Evolutionary conservation across 2,113 vertebrate genomes (phyloP).

Genomic region (Nipponia nippon): DNA sequence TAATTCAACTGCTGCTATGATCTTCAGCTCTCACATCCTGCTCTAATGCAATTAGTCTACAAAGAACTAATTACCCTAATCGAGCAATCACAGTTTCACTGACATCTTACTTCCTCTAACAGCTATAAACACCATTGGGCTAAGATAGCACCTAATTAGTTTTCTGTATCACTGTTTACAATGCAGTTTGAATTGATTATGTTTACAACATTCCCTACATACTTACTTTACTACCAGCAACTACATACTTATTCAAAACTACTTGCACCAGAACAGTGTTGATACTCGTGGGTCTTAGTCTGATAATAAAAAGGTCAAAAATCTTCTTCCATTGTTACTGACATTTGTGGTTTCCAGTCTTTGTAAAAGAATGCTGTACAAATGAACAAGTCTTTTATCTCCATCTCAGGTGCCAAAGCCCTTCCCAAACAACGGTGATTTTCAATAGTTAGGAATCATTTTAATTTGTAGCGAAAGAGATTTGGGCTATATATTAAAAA

Average conservation of each 20-base stretch:
- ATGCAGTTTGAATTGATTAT: slow-evolving; percentile 70
- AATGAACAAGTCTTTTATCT: background rate
- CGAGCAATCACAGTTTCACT: slow-evolving; percentile 76
- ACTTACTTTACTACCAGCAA: slow-evolving; percentile 32
- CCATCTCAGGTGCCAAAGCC: background rate
- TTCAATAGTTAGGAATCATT: background rate
- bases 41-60: slow-evolving; percentile 78
- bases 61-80: slow-evolving; percentile 82
- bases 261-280: background rate
- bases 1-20: slow-evolving; percentile 65
- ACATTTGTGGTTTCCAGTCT: background rate
- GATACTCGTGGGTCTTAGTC: background rate
- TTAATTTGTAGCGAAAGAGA: background rate
- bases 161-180: slow-evolving; percentile 74
- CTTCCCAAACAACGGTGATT: background rate
- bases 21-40: slow-evolving; percentile 79
- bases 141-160: slow-evolving; percentile 72
- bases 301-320: background rate
- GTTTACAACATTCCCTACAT: slow-evolving; percentile 55
- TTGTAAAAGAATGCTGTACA: background rate
- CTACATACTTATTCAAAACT: background rate
- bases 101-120: slow-evolving; percentile 80
- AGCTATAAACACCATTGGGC: slow-evolving; percentile 79
- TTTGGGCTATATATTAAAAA: background rate
- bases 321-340: background rate